These are phyloP conservation scores for Hipposideros armiger DNA, from an alignment of 2,113 vertebrate species.

Conservation along the genomic window DNA sequence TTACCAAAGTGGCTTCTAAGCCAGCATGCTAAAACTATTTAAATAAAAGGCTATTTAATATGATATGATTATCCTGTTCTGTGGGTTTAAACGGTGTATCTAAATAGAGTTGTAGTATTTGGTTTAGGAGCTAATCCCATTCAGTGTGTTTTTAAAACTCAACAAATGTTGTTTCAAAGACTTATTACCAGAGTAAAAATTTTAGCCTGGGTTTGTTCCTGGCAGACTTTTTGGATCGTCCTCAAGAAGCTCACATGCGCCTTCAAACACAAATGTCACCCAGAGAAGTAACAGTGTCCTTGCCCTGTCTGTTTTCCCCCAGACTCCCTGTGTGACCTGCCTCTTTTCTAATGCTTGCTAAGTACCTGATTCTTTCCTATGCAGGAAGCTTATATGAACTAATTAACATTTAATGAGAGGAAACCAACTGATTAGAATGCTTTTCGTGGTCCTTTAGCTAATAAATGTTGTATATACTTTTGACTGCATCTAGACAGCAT, in stretches of 20 bases:
- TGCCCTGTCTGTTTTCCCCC: constrained; percentile 75
- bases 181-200: constrained; percentile 68
- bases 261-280: constrained; percentile 77
- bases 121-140: constrained; percentile 56
- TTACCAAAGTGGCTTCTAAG: constrained; percentile 54
- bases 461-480: constrained; percentile 91
- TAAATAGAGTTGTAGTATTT: constrained; percentile 63
- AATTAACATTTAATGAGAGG: constrained; percentile 94
- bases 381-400: constrained; percentile 92
- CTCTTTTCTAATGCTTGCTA: constrained; percentile 91
- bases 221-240: constrained; percentile 70
- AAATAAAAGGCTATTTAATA: constrained; percentile 56
- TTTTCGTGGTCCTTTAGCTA: constrained; percentile 90
- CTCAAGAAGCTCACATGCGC: constrained; percentile 70
- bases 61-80: constrained; percentile 55
- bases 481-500: constrained; percentile 74
- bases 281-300: constrained; percentile 15
- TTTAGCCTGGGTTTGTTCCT: constrained; percentile 54
- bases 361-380: constrained; percentile 91
- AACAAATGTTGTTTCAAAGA: constrained; percentile 60
- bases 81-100: constrained; percentile 65
- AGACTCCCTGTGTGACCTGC: constrained; percentile 85
- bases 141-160: constrained; percentile 67
- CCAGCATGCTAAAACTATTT: constrained; percentile 23
- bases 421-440: constrained; percentile 93